These are phyloP conservation scores for Porites divaricata DNA, from an alignment of 92 coral and sea anemone species.

Conservation along the genomic window DNA sequence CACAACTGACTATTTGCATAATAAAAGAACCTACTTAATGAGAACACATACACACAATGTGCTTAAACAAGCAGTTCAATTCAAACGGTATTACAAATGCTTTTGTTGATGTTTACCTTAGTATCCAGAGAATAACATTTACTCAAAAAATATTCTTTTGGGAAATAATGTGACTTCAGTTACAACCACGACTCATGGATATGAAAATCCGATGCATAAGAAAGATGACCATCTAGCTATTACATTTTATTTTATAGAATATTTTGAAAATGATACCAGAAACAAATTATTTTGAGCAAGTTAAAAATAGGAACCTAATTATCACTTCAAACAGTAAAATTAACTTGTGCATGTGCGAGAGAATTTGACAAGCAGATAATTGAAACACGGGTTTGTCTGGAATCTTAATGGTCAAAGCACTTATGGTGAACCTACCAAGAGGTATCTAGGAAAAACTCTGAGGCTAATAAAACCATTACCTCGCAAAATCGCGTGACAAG, in stretches of 20 bases:
- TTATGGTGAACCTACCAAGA: not conserved
- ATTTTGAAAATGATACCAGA: no score
- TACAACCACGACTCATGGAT: no score
- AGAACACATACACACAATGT: not conserved
- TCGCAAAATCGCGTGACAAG: constrained; percentile 21
- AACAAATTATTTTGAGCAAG: no score
- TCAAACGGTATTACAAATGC: not conserved
- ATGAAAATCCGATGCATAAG: not conserved
- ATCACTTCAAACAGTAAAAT: not conserved
- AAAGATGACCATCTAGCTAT: no score
- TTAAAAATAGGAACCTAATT: not conserved
- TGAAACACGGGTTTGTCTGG: not conserved
- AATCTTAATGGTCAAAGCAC: not conserved
- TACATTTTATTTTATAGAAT: no score
- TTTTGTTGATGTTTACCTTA: constrained; percentile 31
- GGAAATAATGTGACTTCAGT: not conserved
- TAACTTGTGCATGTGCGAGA: not conserved
- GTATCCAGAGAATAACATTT: constrained; percentile 27
- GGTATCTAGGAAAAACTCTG: not conserved
- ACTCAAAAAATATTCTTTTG: not conserved
- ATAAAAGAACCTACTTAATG: not conserved
- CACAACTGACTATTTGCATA: not conserved
- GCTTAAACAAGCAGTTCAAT: not conserved
- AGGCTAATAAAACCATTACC: not conserved
- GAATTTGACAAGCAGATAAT: not conserved